Percentiles rank a stretch among this genome's conserved stretches.
These are phyloP conservation scores for Anoplolepis gracilipes DNA, from an alignment of 1,140 invertebrate species.

Conservation along the genomic window DNA sequence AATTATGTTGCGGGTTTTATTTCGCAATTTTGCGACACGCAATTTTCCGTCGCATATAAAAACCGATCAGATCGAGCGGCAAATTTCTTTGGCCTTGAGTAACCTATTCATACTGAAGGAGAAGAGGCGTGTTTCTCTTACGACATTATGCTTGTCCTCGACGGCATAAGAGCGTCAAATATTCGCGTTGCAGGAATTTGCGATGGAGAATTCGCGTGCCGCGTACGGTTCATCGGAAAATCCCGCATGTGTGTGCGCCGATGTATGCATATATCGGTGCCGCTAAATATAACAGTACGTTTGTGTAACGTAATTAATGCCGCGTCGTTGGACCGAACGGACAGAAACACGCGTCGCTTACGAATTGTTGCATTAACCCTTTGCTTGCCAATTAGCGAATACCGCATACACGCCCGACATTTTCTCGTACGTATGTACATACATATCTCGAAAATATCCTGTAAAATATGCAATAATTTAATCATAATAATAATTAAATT, in stretches of 20 bases:
- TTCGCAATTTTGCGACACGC: neutral
- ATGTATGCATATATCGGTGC: neutral
- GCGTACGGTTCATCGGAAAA: slow-evolving; percentile 39
- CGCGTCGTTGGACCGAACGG: slow-evolving; percentile 6
- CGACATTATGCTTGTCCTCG: neutral
- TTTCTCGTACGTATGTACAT: slow-evolving; percentile 15
- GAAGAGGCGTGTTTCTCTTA: neutral
- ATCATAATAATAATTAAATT: too few species aligned
- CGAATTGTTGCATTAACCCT: slow-evolving; percentile 37
- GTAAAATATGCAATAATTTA: too few species aligned
- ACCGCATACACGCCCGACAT: neutral
- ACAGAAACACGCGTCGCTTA: slow-evolving; percentile 15
- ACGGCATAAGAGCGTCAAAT: slow-evolving; percentile 15
- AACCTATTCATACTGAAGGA: neutral
- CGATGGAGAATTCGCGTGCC: slow-evolving; percentile 15
- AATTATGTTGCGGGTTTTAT: neutral
- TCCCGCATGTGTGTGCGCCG: slow-evolving; percentile 11
- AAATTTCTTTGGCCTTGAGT: slow-evolving; percentile 1
- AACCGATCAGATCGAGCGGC: neutral
- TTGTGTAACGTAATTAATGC: slow-evolving; percentile 50
- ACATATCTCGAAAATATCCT: neutral
- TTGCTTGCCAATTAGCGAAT: slow-evolving; percentile 33
- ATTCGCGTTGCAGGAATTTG: slow-evolving; percentile 2
- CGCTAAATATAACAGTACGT: slow-evolving; percentile 53
- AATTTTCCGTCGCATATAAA: neutral